These are phyloP conservation scores for Pelodiscus sinensis DNA, from an alignment of 2,113 vertebrate genomes.

Conservation along the genomic window DNA sequence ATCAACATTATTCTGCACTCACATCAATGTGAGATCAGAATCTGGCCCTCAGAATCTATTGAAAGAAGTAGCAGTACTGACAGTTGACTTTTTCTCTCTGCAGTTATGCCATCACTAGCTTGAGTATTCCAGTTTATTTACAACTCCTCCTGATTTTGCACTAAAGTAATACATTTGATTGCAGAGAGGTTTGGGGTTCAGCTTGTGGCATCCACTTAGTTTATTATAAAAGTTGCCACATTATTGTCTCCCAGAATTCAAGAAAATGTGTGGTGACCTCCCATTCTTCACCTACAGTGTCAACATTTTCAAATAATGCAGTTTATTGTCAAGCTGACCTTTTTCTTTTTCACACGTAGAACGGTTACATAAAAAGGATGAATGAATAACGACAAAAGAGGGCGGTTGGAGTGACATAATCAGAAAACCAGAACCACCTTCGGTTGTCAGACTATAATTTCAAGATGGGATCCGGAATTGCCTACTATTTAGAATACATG, in stretches of 20 bases:
- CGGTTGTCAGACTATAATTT: not conserved
- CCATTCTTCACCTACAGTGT: not conserved
- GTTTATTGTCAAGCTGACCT: slow-evolving; percentile 45
- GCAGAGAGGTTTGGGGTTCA: not conserved
- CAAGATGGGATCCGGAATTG: not conserved
- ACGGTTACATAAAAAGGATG: slow-evolving; percentile 62
- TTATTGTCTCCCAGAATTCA: not conserved
- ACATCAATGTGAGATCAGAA: not conserved
- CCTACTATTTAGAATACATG: not conserved
- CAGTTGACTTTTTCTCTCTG: not conserved
- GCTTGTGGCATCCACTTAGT: not conserved
- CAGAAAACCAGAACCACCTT: slow-evolving; percentile 16
- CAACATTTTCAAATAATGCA: slow-evolving; percentile 27
- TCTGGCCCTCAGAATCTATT: not conserved
- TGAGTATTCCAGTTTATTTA: not conserved
- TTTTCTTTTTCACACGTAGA: slow-evolving; percentile 45
- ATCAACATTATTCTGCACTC: not conserved
- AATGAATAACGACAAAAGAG: slow-evolving; percentile 60
- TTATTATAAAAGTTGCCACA: not conserved
- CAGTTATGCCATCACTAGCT: not conserved
- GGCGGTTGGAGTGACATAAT: slow-evolving; percentile 27
- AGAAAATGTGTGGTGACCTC: not conserved
- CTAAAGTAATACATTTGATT: not conserved
- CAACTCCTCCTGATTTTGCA: not conserved
- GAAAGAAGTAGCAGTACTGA: not conserved